Evolutionary conservation across 1,140 invertebrate genomes (phyloP).

Genomic region (Luehdorfia chinensis): DNA sequence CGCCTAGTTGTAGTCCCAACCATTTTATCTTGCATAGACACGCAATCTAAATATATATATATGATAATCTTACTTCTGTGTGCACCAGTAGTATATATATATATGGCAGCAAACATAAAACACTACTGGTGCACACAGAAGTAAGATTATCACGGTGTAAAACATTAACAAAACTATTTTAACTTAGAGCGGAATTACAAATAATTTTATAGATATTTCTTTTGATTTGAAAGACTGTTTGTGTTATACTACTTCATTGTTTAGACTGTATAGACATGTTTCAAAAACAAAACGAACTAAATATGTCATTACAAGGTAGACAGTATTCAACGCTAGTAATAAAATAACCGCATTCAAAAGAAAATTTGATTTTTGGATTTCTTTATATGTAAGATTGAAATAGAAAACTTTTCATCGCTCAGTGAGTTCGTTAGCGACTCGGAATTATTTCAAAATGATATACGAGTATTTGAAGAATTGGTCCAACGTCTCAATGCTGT

Average conservation of each 20-base stretch:
- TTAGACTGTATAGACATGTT: slow-evolving; percentile 27
- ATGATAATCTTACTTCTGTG: too few species aligned
- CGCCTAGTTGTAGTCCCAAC: slow-evolving; percentile 38
- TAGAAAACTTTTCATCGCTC: neutral
- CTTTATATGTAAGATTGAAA: slow-evolving; percentile 23
- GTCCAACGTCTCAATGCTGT: too few species aligned
- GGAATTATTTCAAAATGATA: too few species aligned
- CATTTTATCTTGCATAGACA: slow-evolving; percentile 54
- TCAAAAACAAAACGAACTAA: too few species aligned
- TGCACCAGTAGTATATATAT: too few species aligned
- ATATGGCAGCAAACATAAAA: slow-evolving; percentile 44
- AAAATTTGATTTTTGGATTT: slow-evolving; percentile 36
- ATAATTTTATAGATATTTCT: slow-evolving; percentile 23
- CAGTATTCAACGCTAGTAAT: too few species aligned
- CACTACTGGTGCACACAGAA: slow-evolving; percentile 46
- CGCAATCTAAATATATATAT: too few species aligned
- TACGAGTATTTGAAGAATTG: too few species aligned
- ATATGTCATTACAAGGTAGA: slow-evolving; percentile 31
- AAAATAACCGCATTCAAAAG: slow-evolving; percentile 32
- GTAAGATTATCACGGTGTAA: slow-evolving; percentile 50
- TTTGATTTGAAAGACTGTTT: slow-evolving; percentile 26
- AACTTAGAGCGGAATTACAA: slow-evolving; percentile 38
- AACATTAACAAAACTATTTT: slow-evolving; percentile 48
- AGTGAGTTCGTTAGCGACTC: too few species aligned
- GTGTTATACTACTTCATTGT: slow-evolving; percentile 25